Evolutionary conservation across 2,888 invertebrate species (phyloP).

Genomic region (Nezara viridula): DNA sequence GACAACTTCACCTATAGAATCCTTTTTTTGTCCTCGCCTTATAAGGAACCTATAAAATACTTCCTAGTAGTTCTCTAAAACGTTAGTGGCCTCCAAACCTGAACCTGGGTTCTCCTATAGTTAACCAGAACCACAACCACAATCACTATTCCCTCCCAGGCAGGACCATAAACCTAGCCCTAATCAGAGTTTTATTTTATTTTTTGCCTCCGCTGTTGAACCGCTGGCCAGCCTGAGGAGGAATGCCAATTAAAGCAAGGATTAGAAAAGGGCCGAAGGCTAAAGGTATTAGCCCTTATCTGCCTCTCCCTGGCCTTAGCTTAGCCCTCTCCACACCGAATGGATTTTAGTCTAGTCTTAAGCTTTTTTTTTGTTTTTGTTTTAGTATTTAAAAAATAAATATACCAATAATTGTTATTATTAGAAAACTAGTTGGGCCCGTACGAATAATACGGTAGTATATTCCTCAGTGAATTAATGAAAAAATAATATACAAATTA

Average conservation of each 20-base stretch:
- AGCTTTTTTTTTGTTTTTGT: background rate
- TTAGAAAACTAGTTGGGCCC: too few species aligned
- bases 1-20: too few species aligned
- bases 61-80: too few species aligned
- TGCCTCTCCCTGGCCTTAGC: background rate
- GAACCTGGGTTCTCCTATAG: too few species aligned
- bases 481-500: too few species aligned
- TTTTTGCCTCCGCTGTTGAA: background rate
- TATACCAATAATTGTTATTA: too few species aligned
- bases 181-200: background rate
- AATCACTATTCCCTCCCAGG: background rate
- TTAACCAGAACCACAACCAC: background rate
- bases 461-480: too few species aligned
- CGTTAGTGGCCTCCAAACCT: too few species aligned
- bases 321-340: background rate
- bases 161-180: background rate
- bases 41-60: too few species aligned
- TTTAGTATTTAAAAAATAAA: too few species aligned
- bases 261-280: slow-evolving; percentile 13
- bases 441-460: too few species aligned
- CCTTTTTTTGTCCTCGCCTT: too few species aligned
- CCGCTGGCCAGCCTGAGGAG: background rate
- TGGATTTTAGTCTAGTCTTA: background rate
- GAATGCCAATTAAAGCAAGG: slow-evolving; percentile 26
- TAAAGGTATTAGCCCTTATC: slow-evolving; percentile 10